Evolutionary conservation across 1,140 invertebrate species (phyloP).

Genomic region (Drosophila cardini): DNA sequence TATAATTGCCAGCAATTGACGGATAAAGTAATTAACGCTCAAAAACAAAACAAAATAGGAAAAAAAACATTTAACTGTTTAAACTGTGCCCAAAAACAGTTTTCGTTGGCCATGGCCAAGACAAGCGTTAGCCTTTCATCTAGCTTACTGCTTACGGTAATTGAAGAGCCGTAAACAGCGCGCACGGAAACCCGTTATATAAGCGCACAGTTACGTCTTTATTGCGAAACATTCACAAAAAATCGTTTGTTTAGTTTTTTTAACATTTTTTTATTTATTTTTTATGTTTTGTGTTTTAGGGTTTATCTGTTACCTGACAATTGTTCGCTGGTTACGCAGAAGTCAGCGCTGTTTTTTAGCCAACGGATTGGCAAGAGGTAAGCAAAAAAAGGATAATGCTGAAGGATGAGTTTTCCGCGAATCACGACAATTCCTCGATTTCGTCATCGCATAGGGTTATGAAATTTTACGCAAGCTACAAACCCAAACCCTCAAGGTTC

Average conservation of each 20-base stretch:
- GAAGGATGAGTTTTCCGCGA: conserved; percentile 44
- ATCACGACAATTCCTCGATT: conserved; percentile 1
- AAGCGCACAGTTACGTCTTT: conserved; percentile 61
- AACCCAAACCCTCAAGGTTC: conserved; percentile 44
- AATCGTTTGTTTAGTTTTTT: background rate
- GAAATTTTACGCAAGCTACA: conserved; percentile 79
- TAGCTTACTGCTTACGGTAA: conserved; percentile 4
- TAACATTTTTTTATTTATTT: conserved; percentile 18
- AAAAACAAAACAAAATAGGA: background rate
- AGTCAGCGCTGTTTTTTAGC: conserved; percentile 65
- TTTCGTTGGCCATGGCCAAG: background rate
- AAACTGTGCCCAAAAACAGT: conserved; percentile 2
- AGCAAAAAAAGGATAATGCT: conserved; percentile 67
- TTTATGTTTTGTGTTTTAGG: conserved; percentile 24
- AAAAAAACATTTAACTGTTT: too few species aligned
- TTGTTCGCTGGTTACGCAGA: conserved; percentile 56
- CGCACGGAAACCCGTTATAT: conserved; percentile 72
- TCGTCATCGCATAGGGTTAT: conserved; percentile 65
- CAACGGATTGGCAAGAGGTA: conserved; percentile 82
- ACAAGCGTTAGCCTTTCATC: conserved; percentile 19
- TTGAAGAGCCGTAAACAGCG: conserved; percentile 8
- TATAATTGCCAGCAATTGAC: conserved; percentile 72
- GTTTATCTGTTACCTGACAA: conserved; percentile 34
- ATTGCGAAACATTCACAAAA: conserved; percentile 57
- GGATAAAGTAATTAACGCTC: conserved; percentile 60